Base-by-base conservation (phyloP, 1,140 invertebrate species). In the Drosophila malerkotliana region DNA sequence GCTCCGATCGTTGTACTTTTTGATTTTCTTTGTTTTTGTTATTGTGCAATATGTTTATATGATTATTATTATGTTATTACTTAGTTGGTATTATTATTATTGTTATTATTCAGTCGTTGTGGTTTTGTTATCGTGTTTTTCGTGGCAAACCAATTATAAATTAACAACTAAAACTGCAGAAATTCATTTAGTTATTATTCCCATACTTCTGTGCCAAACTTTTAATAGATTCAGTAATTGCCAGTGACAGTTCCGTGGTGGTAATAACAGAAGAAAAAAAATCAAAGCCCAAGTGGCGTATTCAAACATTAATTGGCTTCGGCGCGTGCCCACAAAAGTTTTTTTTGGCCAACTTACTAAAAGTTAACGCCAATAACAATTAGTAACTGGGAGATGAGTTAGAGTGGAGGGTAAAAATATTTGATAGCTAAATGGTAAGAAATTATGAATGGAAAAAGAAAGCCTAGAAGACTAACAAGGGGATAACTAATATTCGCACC, bases 171-270 rank as follows among this genome's bases (percentile, higher is more conserved):
- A 66, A 67, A 32, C 68, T 79, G 68, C 55, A 57, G 51, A 72
- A 37, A 54, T 37, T 48, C 44, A 63, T 53, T 53, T 32, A 45
- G 37, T 28, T 15, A 6, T 5, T 14, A 2, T 34, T 4, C 10
- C 6, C 15, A 24, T 21, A 24, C 8, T 15, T 44, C 44, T 37
- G 45, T 7, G 28, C 18, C 28, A 10, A 57, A 74, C 55, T 74
- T 68, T 79, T 64, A 79, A 77, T 74, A 73, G 59, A 58, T 57
- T 74, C 10, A 53, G 74, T 56, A 79, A 79, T 77, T 67, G 69
- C 21, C 32, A 47, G 32, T 44, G 60, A 66, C 41, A 55, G 72
- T 49, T 62, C n/a, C 4, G 12, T 3, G n/a, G 6, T 4, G 14
- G 14, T 4, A 6, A 8, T 44, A 3, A 44, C 14, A 14, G 8